A percentile compares a stretch with the other conserved stretches of the same genome.
These are phyloP conservation scores for Drosophila infuscata DNA, from an alignment of 2,888 invertebrate genomes.

Conservation along the genomic window DNA sequence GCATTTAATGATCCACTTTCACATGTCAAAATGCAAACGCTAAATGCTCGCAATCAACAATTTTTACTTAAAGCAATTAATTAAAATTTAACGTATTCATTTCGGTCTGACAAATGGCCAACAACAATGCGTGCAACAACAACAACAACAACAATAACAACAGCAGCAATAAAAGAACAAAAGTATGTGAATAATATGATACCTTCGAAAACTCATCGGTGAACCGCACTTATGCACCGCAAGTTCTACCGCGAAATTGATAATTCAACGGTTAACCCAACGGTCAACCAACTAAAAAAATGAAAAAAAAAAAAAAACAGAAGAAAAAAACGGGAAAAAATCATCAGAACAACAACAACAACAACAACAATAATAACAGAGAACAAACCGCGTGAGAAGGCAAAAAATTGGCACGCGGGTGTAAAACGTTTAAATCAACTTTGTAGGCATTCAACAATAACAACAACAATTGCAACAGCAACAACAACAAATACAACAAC, in stretches of 20 bases:
- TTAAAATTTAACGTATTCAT: conserved; percentile 77
- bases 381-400: conserved; percentile 43
- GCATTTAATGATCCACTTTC: conserved; percentile 58
- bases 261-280: conserved; percentile 84
- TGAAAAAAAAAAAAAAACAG: conserved; percentile 44
- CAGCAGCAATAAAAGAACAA: conserved; percentile 28
- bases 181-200: conserved; percentile 61
- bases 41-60: conserved; percentile 48
- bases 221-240: conserved; percentile 84
- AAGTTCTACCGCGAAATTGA: conserved; percentile 84
- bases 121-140: conserved; percentile 29
- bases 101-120: conserved; percentile 50
- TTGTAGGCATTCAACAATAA: conserved; percentile 39
- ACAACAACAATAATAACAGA: conserved; percentile 26
- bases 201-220: conserved; percentile 82
- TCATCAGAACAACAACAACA: conserved; percentile 13
- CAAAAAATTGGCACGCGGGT: conserved; percentile 49
- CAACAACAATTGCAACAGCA: not conserved
- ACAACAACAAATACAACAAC: not conserved
- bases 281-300: conserved; percentile 66
- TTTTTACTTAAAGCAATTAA: conserved; percentile 78
- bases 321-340: conserved; percentile 39
- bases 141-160: conserved; percentile 16
- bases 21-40: conserved; percentile 61
- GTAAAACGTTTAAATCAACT: conserved; percentile 74